Evolutionary conservation across 2,797 vertebrate species (phyloP).

Genomic region (Silurus lanzhouensis): DNA sequence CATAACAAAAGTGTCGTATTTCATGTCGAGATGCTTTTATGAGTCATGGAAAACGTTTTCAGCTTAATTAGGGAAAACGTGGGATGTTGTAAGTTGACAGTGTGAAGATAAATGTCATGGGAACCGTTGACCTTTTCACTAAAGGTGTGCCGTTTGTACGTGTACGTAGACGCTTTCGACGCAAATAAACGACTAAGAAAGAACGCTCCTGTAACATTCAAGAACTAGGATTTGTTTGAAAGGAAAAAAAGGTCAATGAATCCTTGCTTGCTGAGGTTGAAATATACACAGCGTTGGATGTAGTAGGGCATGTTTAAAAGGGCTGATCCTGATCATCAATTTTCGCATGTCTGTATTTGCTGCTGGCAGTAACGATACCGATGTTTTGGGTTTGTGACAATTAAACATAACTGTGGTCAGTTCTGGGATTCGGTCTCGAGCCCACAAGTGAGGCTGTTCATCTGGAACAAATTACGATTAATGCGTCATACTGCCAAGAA

Average conservation of each 20-base stretch:
- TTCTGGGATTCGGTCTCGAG: slow-evolving; percentile 9
- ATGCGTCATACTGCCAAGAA: slow-evolving; percentile 5
- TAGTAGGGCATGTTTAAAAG: slow-evolving; percentile 13
- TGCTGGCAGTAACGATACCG: slow-evolving; percentile 12
- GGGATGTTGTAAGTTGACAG: slow-evolving; percentile 10
- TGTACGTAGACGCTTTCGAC: slow-evolving; percentile 9
- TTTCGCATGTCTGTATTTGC: slow-evolving; percentile 14
- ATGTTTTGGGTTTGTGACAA: slow-evolving; percentile 21
- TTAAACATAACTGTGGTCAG: slow-evolving; percentile 20
- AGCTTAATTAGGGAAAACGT: slow-evolving; percentile 17
- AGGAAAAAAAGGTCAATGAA: not conserved
- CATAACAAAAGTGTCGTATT: slow-evolving; percentile 27
- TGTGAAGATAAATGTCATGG: slow-evolving; percentile 15
- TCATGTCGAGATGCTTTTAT: not conserved
- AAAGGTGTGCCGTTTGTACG: not conserved
- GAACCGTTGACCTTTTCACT: slow-evolving; percentile 40
- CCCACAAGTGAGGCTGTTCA: slow-evolving; percentile 13
- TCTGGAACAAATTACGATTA: slow-evolving; percentile 27
- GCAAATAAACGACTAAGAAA: not conserved
- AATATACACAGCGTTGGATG: slow-evolving; percentile 12
- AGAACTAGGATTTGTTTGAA: not conserved
- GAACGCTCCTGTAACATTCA: slow-evolving; percentile 1
- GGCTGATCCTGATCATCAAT: slow-evolving; percentile 21
- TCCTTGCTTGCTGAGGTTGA: not conserved
- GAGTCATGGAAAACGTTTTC: slow-evolving; percentile 18